Base-by-base conservation (phyloP, 2,113 vertebrate genomes). In the Ahaetulla prasina region DNA sequence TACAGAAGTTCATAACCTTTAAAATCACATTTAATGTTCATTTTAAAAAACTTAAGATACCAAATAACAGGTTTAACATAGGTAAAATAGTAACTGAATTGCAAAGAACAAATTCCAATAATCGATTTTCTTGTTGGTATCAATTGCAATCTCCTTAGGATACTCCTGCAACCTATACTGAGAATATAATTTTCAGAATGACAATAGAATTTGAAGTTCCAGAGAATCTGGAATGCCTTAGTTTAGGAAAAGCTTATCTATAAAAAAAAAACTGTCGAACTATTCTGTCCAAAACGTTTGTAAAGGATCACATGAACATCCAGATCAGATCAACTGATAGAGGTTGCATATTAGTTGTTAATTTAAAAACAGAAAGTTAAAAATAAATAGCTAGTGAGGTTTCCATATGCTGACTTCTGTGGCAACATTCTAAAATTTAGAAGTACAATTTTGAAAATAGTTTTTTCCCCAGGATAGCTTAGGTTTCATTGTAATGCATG, bases 1-100 rank as follows among this genome's bases (percentile, higher is more conserved):
- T 93, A 97, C 95, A 97, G 89, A 53, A 92, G 39, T 27, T 14
- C 90, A 95, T 63, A 92, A 94, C 93, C 92, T 94, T 95, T 93
- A 96, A 96, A 96, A 96, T 91, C 86, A 93, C 54, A 87, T 95
- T 95, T 85, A 86, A n/a, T 52, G 89, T 94, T 96, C 90, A 93
- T 91, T 93, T 25, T 55, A 57, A 93, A 88, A 43, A 39, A n/a
- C 25, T 54, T 91, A 88, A 96, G 92, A 94, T 39, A 92, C 74
- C 90, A 93, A 96, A 96, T 90, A 94, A 96, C 96, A 93, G 10
- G 60, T 86, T 74, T 93, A 57, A 96, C 68, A 89, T 89, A 14
- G 45, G 84, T 52, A 92, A 74, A 90, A 91, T 45, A 87, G 95
- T 8, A 63, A 93, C 80, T 85, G 50, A 0, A 0, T 87, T 94